A percentile compares a stretch with the other conserved stretches of the same genome.
Evolutionary conservation across 2,113 vertebrate species (phyloP).

Genomic region (Oryzias woworae): DNA sequence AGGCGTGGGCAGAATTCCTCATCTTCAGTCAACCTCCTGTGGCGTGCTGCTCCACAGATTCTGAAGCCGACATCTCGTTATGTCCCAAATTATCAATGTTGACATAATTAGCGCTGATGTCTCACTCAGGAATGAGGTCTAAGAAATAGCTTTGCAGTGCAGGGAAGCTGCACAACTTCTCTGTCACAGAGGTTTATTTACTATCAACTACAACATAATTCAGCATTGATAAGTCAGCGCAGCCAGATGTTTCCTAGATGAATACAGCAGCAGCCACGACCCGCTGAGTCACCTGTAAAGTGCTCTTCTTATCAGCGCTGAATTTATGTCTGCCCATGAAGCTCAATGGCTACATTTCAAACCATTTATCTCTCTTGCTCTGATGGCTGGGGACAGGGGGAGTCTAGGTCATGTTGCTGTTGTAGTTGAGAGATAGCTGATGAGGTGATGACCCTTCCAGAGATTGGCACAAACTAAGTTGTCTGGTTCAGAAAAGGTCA

Average conservation of each 20-base stretch:
- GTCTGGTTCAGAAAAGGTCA: slow-evolving; percentile 63
- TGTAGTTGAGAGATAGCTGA: slow-evolving; percentile 63
- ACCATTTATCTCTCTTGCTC: slow-evolving; percentile 51
- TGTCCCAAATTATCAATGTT: slow-evolving; percentile 43
- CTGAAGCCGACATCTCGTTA: slow-evolving; percentile 22
- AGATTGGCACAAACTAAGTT: slow-evolving; percentile 56
- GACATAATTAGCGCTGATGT: slow-evolving; percentile 50
- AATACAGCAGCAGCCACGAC: slow-evolving; percentile 26
- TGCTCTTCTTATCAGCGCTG: slow-evolving; percentile 62
- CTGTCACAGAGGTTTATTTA: slow-evolving; percentile 6
- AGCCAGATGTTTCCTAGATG: slow-evolving; percentile 14
- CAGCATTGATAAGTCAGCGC: slow-evolving; percentile 8
- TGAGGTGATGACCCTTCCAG: slow-evolving; percentile 57
- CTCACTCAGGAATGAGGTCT: slow-evolving; percentile 31
- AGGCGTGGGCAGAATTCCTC: too few relatives aligned
- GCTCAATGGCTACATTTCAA: slow-evolving; percentile 60
- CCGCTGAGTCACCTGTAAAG: slow-evolving; percentile 49
- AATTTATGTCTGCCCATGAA: slow-evolving; percentile 66
- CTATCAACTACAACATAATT: slow-evolving; percentile 8
- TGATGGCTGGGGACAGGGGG: slow-evolving; percentile 60
- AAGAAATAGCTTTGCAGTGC: slow-evolving; percentile 11
- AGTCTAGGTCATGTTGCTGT: slow-evolving; percentile 52
- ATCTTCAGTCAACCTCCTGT: slow-evolving; percentile 12
- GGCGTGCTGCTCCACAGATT: slow-evolving; percentile 10
- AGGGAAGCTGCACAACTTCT: not conserved